These are phyloP conservation scores for Drosophila limbata DNA, from an alignment of 2,888 invertebrate species.

Conservation along the genomic window DNA sequence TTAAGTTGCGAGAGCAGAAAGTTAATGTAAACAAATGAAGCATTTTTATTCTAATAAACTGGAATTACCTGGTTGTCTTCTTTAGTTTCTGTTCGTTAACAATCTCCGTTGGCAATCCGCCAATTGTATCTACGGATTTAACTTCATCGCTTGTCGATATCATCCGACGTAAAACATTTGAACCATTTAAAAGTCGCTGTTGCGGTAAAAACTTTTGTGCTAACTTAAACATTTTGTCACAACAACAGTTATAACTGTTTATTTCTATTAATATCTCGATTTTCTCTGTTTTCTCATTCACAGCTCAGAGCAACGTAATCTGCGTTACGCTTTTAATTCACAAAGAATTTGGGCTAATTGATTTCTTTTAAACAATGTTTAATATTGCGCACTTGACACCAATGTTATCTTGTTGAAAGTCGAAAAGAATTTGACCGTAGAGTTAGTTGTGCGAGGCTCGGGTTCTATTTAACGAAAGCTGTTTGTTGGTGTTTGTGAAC, in stretches of 20 bases:
- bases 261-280: background rate
- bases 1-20: background rate
- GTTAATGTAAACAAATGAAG: constrained; percentile 45
- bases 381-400: constrained; percentile 50
- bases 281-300: background rate
- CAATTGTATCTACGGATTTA: constrained; percentile 77
- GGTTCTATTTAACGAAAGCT: too few relatives aligned
- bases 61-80: constrained; percentile 77
- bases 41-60: constrained; percentile 24
- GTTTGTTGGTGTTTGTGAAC: too few relatives aligned
- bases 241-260: constrained; percentile 22
- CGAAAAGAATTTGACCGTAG: constrained; percentile 9
- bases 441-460: too few relatives aligned
- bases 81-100: constrained; percentile 80
- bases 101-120: constrained; percentile 77
- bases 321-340: background rate
- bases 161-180: constrained; percentile 41
- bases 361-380: constrained; percentile 40
- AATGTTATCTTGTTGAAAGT: constrained; percentile 39
- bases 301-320: background rate
- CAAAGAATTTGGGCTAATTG: constrained; percentile 2
- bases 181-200: constrained; percentile 46
- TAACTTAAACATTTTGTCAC: constrained; percentile 77
- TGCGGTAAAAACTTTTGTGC: constrained; percentile 66
- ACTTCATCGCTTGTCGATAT: constrained; percentile 83